Evolutionary conservation across 2,113 vertebrate genomes (phyloP).

Genomic region (Caracal caracal): DNA sequence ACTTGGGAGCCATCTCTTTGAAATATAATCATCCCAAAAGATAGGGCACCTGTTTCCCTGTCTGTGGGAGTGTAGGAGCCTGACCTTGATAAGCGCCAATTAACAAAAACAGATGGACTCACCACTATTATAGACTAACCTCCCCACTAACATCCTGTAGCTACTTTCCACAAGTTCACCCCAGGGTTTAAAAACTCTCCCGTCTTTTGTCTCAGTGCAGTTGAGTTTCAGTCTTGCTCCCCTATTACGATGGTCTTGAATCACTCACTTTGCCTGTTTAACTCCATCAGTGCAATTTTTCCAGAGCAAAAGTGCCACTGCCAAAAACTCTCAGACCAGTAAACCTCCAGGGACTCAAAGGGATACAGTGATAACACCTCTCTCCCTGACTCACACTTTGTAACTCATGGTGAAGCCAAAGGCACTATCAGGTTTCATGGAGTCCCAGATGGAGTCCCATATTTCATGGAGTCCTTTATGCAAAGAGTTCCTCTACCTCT

Average conservation of each 20-base stretch:
- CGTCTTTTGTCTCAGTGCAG: not conserved
- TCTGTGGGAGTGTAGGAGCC: not conserved
- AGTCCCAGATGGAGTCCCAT: not conserved
- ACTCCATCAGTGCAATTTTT: not conserved
- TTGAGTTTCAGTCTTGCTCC: not conserved
- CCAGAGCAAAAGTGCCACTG: not conserved
- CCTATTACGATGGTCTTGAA: not conserved
- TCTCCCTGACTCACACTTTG: not conserved
- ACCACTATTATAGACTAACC: not conserved
- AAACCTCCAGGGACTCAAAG: not conserved
- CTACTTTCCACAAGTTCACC: not conserved
- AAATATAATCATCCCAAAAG: not conserved
- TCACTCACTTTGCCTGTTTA: not conserved
- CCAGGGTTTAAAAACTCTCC: not conserved
- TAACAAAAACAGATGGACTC: not conserved
- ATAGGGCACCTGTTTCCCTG: not conserved
- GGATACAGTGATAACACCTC: not conserved
- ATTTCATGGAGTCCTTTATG: not conserved
- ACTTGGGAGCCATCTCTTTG: not conserved
- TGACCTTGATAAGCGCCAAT: not conserved
- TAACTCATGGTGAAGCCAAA: not conserved
- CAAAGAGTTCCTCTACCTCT: not conserved
- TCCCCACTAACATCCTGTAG: not conserved
- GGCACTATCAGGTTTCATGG: not conserved
- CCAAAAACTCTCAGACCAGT: not conserved